phyloP scores from a whole-genome alignment of 2,888 invertebrate genomes.

The Aleiodes testaceus region DNA sequence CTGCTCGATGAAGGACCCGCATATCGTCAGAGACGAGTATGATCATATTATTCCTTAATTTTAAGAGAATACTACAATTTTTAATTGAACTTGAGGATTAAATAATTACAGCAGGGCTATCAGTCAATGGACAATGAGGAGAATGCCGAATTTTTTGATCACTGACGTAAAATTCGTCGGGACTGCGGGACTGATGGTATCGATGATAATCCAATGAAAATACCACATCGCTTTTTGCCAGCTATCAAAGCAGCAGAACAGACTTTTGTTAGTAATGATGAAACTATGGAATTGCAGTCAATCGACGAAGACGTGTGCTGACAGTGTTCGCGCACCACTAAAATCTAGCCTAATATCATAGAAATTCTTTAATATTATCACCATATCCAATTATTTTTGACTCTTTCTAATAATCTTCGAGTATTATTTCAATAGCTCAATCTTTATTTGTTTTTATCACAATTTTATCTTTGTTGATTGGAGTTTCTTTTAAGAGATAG shows the following conservation, averaged over 20 bases:
- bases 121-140: conserved; percentile 69
- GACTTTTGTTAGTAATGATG: conserved; percentile 16
- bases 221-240: conserved; percentile 43
- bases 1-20: conserved; percentile 72
- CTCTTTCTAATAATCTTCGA: neutral
- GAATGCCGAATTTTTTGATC: conserved; percentile 67
- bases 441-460: too few species aligned
- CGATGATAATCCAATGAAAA: conserved; percentile 45
- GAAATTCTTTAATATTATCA: conserved; percentile 4
- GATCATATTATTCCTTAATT: conserved; percentile 54
- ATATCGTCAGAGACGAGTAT: conserved; percentile 67
- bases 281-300: conserved; percentile 36
- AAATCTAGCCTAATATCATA: conserved; percentile 36
- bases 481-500: too few species aligned
- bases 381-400: neutral
- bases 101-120: conserved; percentile 66
- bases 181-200: conserved; percentile 23
- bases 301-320: conserved; percentile 43
- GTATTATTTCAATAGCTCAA: too few species aligned
- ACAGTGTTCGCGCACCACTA: conserved; percentile 45
- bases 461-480: too few species aligned
- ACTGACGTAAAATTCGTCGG: conserved; percentile 51
- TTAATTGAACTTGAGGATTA: conserved; percentile 53
- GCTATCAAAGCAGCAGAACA: conserved; percentile 36
- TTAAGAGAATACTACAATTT: conserved; percentile 53